Conservation (phyloP, 2,888 invertebrate species). For the Eristalis tenax region DNA sequence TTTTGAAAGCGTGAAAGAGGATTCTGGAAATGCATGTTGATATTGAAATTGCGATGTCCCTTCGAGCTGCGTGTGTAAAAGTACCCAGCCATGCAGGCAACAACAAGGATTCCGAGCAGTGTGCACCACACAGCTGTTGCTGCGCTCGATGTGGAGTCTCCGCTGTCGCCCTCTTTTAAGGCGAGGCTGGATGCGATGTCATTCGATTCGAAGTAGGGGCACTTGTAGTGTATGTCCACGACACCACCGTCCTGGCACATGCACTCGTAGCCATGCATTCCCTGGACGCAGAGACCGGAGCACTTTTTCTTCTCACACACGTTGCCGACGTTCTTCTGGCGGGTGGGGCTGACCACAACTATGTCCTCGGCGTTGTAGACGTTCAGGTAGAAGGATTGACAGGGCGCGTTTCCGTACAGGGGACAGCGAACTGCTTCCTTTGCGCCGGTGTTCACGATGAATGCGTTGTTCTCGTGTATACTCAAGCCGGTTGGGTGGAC, state of each 20-base stretch:
- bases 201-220: conserved; percentile 75
- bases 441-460: conserved; percentile 84
- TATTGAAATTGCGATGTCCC: conserved; percentile 82
- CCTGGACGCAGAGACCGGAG: conserved; percentile 84
- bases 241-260: conserved; percentile 83
- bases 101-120: conserved; percentile 67
- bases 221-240: conserved; percentile 78
- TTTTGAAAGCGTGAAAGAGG: conserved; percentile 77
- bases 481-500: conserved; percentile 85
- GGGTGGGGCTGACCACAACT: conserved; percentile 82
- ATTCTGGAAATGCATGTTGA: conserved; percentile 81
- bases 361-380: conserved; percentile 82
- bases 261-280: conserved; percentile 82
- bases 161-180: conserved; percentile 23
- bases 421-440: conserved; percentile 84
- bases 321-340: conserved; percentile 82
- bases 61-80: conserved; percentile 79
- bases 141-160: conserved; percentile 25
- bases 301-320: conserved; percentile 83
- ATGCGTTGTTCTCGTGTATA: conserved; percentile 89
- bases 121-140: conserved; percentile 60
- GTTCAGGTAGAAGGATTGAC: conserved; percentile 81
- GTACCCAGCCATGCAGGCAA: conserved; percentile 75
- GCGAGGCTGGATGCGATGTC: conserved; percentile 71
- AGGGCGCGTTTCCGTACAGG: conserved; percentile 83